Base-by-base conservation (phyloP, 1,140 invertebrate genomes). In the Papilio dardanus region DNA sequence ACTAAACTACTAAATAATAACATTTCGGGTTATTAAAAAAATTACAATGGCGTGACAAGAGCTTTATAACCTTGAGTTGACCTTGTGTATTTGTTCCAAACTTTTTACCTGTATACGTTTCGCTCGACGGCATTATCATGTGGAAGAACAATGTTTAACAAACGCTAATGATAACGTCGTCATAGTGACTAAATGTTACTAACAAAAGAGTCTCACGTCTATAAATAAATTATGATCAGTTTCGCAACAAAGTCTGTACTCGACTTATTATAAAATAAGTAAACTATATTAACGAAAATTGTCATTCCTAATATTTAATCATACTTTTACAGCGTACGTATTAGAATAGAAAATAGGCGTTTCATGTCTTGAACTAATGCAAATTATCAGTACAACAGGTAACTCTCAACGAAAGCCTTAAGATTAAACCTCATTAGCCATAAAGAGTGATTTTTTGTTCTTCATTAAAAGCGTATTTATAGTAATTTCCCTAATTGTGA, bases 81-180 rank as follows among this genome's bases (percentile, higher is more conserved):
- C 42, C 42, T 46, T 46, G 42, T 6, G 16, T 46, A 7, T 46
- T 19, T 46, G 19, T 46, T n/a, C 42, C 16, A 46, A 19, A 46
- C 16, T 46, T 46, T 46, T 46, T 46, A 46, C 42, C 42, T 46
- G 42, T 46, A n/a, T n/a, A n/a, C 42, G 42, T 19, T 46, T 46
- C 42, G n/a, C 16, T 46, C 42, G 1, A 46, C 42, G 16, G 42
- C 42, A 46, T n/a, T 46, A 46, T 46, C 42, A 46, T 31, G 30
- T 66, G 65, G 30, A 66, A 33, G 31, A 66, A 66, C 30, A 33
- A 66, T 66, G 30, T 66, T 66, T 66, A 66, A 30, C 30, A 66
- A 33, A 16, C 42, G 65, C 65, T 66, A 66, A 66, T 66, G 65
- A 66, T 66, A 66, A 66, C 65, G 65, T 66, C 65, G 65, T 66